These are phyloP conservation scores for Rhodophaea formosa DNA, from an alignment of 2,888 invertebrate genomes.

Conservation along the genomic window DNA sequence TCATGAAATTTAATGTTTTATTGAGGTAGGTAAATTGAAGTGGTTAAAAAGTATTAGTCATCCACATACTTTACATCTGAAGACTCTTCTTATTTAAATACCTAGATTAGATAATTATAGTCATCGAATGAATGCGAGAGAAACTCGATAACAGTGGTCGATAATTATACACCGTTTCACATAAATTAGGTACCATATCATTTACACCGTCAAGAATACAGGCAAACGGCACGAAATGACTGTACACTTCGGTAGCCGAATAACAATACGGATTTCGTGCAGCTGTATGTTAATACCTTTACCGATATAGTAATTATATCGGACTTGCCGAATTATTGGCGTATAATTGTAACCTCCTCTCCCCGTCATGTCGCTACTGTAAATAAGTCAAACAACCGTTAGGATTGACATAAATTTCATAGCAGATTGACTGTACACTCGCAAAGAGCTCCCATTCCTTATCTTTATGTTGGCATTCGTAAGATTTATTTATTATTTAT, in stretches of 20 bases:
- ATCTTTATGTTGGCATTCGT: too few relatives aligned
- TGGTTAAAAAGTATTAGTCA: too few relatives aligned
- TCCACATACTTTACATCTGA: too few relatives aligned
- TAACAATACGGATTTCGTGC: slow-evolving; percentile 23
- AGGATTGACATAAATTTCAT: slow-evolving; percentile 19
- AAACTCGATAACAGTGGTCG: neutral
- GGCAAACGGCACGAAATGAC: slow-evolving; percentile 22
- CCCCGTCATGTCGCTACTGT: slow-evolving; percentile 30
- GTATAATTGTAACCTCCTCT: slow-evolving; percentile 48
- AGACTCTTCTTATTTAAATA: neutral
- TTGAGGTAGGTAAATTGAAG: too few relatives aligned
- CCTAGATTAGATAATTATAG: neutral
- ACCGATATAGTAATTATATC: slow-evolving; percentile 52
- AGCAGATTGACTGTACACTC: slow-evolving; percentile 9
- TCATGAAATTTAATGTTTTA: too few relatives aligned
- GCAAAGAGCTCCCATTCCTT: too few relatives aligned
- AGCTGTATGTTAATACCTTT: slow-evolving; percentile 37
- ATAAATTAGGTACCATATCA: slow-evolving; percentile 1
- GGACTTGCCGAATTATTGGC: slow-evolving; percentile 44
- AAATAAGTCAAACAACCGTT: slow-evolving; percentile 33
- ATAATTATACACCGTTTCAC: slow-evolving; percentile 3
- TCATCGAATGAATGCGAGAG: neutral
- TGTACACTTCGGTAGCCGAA: slow-evolving; percentile 9
- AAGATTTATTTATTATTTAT: too few relatives aligned
- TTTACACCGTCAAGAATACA: slow-evolving; percentile 12